Base-by-base conservation (phyloP, 92 coral and sea anemone species). In the Zoanthus gigantus region DNA sequence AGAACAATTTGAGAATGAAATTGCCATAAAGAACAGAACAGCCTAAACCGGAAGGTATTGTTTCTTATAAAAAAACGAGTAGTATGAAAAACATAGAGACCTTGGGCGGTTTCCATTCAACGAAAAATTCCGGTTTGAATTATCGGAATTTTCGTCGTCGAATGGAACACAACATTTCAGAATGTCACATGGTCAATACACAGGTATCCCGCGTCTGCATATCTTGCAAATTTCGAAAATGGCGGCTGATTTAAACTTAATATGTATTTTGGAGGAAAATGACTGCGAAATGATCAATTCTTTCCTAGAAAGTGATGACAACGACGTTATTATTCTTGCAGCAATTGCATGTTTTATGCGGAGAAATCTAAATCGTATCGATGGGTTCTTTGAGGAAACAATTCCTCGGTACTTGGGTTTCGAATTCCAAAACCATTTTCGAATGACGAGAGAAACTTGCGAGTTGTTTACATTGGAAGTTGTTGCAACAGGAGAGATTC, bases 401-500 rank as follows among this genome's bases (percentile, higher is more conserved):
- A 30, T 84, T 58, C 88, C 88, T 44, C 65, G 71, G 23, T 72
- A 84, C 69, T 84, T 84, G 69, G 68, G 69, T 34, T 74, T 67
- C 42, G 72, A 84, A 66, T 84, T 84, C 17, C 71, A 73, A 84
- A 84, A 78, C 88, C 79, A 72, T 72, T 72, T 84, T 63, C 63
- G 79, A 56, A 72, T 72, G 91, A 88, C 91, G 32, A 88, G 91
- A 79, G 77, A 58, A 74, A 87, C 91, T 5, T 83, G 78, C 65
- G 90, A 92, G 48, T 30, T 90, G 69, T 78, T 90, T 61, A 61
- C 69, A 54, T 92, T 58, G 85, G 90, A 83, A 74, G 69, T 92
- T 37, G 80, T 92, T 89, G 91, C 73, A 58, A 85, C 91, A 7
- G 93, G 93, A 37, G 52, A 72, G 81, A 87, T 90, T 65, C 90